Evolutionary conservation across 2,888 invertebrate species (phyloP).

Genomic region (Drosophila robusta): DNA sequence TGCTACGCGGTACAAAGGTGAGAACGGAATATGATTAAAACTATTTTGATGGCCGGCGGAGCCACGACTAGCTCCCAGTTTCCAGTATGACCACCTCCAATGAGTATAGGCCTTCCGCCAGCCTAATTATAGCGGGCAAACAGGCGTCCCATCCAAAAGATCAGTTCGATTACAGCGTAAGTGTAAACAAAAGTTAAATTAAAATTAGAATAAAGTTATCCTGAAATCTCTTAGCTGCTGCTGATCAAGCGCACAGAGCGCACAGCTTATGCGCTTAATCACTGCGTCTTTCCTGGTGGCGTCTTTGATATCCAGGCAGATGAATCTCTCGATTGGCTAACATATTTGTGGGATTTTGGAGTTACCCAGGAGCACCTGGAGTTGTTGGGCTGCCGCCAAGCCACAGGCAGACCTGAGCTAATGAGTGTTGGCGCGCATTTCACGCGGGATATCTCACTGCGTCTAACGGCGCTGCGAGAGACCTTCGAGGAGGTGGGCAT

Average conservation of each 20-base stretch:
- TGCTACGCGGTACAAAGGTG: constrained; percentile 55
- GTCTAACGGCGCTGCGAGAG: constrained; percentile 94
- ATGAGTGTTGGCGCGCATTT: constrained; percentile 84
- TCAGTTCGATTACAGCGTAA: constrained; percentile 68
- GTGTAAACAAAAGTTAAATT: not conserved
- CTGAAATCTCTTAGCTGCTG: constrained; percentile 71
- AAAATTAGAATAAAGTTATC: not conserved
- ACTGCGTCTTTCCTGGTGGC: constrained; percentile 96
- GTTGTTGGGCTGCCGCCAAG: constrained; percentile 57
- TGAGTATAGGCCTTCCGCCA: constrained; percentile 73
- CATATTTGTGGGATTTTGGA: constrained; percentile 88
- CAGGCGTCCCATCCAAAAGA: constrained; percentile 8
- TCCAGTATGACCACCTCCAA: constrained; percentile 15
- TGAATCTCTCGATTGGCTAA: constrained; percentile 89
- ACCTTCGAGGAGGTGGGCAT: constrained; percentile 96
- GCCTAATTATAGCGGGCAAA: constrained; percentile 68
- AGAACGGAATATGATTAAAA: constrained; percentile 9
- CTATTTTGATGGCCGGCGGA: not conserved
- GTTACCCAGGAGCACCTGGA: constrained; percentile 86
- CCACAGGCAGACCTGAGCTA: constrained; percentile 79
- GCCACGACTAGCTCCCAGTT: not conserved
- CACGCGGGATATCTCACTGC: constrained; percentile 88
- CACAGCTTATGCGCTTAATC: constrained; percentile 91
- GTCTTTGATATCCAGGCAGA: constrained; percentile 88
- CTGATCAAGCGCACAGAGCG: constrained; percentile 88